A percentile compares a stretch with the other conserved stretches of the same genome.
Conservation (phyloP, 1,140 invertebrate species). For the Ceratina calcarata region DNA sequence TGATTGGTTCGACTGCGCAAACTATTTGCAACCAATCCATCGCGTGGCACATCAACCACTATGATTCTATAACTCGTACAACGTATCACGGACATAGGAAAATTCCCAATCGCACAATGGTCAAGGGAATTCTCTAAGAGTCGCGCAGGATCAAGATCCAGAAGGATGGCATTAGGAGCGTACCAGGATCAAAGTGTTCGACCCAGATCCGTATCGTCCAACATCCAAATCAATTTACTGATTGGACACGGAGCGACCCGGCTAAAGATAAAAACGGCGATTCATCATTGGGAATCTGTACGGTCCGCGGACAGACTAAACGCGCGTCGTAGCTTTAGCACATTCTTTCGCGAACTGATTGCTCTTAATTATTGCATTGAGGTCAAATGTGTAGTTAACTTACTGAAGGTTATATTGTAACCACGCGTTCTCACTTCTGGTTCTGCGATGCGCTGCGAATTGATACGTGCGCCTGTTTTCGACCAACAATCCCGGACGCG, state of each 20-base stretch:
- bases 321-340: constrained; percentile 39
- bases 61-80: not conserved
- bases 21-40: not conserved
- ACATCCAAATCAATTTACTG: constrained; percentile 53
- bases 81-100: not conserved
- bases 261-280: constrained; percentile 45
- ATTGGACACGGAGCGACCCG: constrained; percentile 40
- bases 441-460: constrained; percentile 22
- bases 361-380: constrained; percentile 73
- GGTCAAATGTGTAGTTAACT: constrained; percentile 72
- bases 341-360: constrained; percentile 67
- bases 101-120: not conserved
- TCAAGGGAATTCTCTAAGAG: not conserved
- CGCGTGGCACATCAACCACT: not conserved
- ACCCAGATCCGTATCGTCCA: constrained; percentile 35
- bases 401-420: constrained; percentile 58
- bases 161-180: not conserved
- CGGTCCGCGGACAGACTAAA: not conserved
- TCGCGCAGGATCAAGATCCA: not conserved
- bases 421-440: constrained; percentile 50
- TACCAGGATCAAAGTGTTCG: constrained; percentile 17
- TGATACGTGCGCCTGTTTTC: constrained; percentile 30
- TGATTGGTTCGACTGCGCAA: no score
- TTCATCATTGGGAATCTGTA: constrained; percentile 51
- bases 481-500: constrained; percentile 1